Evolutionary conservation across 2,888 invertebrate genomes (phyloP), one percentile per base, ranked within the genome.

Genomic region (Cosmorhoe ocellata): DNA sequence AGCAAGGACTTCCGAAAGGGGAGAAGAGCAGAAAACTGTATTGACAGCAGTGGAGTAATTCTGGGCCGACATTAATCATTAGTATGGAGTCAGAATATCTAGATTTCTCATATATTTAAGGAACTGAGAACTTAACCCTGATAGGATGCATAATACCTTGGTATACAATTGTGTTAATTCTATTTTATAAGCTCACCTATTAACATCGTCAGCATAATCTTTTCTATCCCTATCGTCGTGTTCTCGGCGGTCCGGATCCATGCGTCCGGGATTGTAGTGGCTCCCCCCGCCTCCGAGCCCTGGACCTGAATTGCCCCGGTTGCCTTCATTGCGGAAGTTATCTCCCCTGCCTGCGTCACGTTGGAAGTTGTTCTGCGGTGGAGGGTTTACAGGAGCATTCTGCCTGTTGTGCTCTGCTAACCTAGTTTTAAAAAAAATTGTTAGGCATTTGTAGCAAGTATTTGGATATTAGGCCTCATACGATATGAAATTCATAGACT

Each of bases 371-470:
- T 63, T 65, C 39, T 52, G 52, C 2, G 64, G 54, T 3, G 64
- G 64, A 2, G 80, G 74, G 59, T 76, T 76, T 3, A 63, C 36
- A 1, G 68, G 67, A 6, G 67, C 67, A 0, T 71, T 63, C 51
- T 81, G 74, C 50, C 88, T 76, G 59, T 79, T 85, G 74, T 89
- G 85, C 58, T 90, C 91, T 44, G 74, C 87, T 76, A 91, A 69
- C 71, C 91, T 90, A 63, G 12, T 61, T 53, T 34, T 33, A 5
- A 44, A 8, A 43, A 28, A 53, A 47, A 28, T 12, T 2, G 7
- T 13, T n/a, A n/a, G n/a, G n/a, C n/a, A n/a, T n/a, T n/a, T n/a
- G n/a, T n/a, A n/a, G n/a, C n/a, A n/a, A n/a, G n/a, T n/a, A n/a
- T n/a, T n/a, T n/a, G n/a, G n/a, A n/a, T n/a, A n/a, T n/a, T n/a